Evolutionary conservation across 2,797 vertebrate genomes (phyloP), one percentile per base, ranked within the genome.

Genomic region (Cynopterus sphinx): DNA sequence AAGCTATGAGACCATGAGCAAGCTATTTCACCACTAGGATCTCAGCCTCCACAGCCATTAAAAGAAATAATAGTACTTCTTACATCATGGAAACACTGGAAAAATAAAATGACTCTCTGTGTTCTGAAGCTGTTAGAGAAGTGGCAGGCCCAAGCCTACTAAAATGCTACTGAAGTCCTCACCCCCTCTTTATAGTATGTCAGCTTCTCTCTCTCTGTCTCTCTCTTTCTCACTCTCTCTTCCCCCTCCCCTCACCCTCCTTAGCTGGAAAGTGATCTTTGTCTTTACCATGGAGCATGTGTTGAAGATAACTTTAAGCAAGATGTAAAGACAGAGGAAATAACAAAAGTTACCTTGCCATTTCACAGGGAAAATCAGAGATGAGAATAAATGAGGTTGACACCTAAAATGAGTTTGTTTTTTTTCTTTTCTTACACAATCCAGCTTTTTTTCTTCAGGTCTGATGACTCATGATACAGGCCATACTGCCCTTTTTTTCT

Each of bases 261-360:
- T 82, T 46, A 33, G 3, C 24, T 83, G 28, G 49, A 77, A 65
- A 36, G 6, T 26, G 39, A 74, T 31, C 78, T 85, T 77, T 59
- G 53, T 81, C 55, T 93, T 70, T n/a, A n/a, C 55, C 9, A 0
- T 4, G 31, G 33, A 51, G 11, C 28, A 13, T 67, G 21, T 73
- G 90, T 83, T 90, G 28, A 71, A 67, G 86, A 81, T 31, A 71
- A n/a, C 53, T 86, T 83, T 74, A 79, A 75, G 82, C 57, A 81
- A 65, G 78, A 92, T 55, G 9, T 67, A 59, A 61, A 77, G n/a
- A n/a, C 31, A 83, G 57, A 92, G 31, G 61, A 84, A 89, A 75
- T 90, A 61, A 39, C n/a, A 39, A 43, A 82, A 88, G 21, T 53
- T 61, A 51, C 77, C 46, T 90, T 57, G 74, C 39, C 75, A 3